Conservation (phyloP, 2,888 invertebrate species). For the Cordilura impudica region DNA sequence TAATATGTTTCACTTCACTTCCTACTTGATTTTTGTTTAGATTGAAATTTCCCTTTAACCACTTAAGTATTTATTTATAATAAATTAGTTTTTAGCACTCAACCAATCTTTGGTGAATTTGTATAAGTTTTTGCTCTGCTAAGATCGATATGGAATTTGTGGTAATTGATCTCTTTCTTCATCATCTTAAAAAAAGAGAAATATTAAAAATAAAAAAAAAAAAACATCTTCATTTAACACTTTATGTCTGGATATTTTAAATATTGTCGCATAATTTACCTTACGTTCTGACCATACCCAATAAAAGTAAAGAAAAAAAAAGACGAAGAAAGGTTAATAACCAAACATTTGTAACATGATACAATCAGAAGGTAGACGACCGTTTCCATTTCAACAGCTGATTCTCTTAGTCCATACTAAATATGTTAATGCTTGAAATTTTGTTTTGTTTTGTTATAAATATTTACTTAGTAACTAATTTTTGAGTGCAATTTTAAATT, state of each 20-base stretch:
- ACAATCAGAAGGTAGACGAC: conserved; percentile 59
- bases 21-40: neutral
- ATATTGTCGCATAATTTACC: neutral
- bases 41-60: neutral
- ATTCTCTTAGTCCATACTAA: no score
- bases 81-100: neutral
- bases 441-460: conserved; percentile 10
- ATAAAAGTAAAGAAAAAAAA: conserved; percentile 25
- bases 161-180: conserved; percentile 55
- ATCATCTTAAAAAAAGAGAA: conserved; percentile 18
- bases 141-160: neutral
- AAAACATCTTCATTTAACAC: conserved; percentile 28
- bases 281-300: conserved; percentile 48
- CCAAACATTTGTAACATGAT: conserved; percentile 47
- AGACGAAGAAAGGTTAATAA: conserved; percentile 49
- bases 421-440: no score
- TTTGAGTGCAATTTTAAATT: neutral
- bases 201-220: neutral
- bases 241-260: conserved; percentile 26
- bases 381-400: conserved; percentile 60
- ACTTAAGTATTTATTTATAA: no score
- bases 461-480: neutral
- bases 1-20: neutral
- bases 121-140: neutral
- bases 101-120: neutral